Percentiles rank a stretch among this genome's conserved stretches.
phyloP scores from a whole-genome alignment of 30 jellyfish, hydroid and myxozoan species.

The Aurelia aurita complex sp. Pacific region DNA sequence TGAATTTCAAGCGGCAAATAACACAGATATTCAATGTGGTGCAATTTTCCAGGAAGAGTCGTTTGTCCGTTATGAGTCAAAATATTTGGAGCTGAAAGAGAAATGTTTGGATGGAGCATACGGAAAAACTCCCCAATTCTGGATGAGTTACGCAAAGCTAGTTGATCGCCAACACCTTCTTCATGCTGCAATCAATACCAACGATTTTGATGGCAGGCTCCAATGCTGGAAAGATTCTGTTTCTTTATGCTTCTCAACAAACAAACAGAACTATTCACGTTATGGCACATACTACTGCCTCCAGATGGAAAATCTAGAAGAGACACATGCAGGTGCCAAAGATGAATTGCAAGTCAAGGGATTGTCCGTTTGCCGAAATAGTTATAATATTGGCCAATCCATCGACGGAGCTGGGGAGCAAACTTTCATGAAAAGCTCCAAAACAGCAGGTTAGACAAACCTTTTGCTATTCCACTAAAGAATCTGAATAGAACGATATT shows the following conservation, averaged over 20 bases:
- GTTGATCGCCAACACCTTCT: constrained; percentile 38
- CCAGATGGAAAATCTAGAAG: constrained; percentile 14
- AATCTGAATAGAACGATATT: constrained; percentile 6
- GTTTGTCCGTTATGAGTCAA: not conserved
- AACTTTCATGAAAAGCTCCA: constrained; percentile 37
- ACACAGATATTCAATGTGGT: not conserved
- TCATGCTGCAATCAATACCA: constrained; percentile 26
- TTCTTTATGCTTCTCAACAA: constrained; percentile 29
- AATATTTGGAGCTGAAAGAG: not conserved
- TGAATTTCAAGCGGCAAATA: not conserved
- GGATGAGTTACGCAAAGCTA: constrained; percentile 26
- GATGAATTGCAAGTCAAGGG: constrained; percentile 27
- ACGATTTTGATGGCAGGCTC: constrained; percentile 10
- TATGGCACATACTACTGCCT: constrained; percentile 41
- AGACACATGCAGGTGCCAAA: constrained; percentile 32
- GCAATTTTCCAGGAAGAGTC: not conserved
- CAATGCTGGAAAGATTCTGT: constrained; percentile 48
- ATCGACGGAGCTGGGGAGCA: constrained; percentile 46
- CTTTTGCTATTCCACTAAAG: not conserved
- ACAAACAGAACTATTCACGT: constrained; percentile 34
- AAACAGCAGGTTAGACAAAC: constrained; percentile 35
- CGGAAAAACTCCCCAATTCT: constrained; percentile 24
- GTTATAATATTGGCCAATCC: constrained; percentile 31
- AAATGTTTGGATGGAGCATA: not conserved
- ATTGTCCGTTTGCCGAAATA: constrained; percentile 28